phyloP scores from a whole-genome alignment of 2,888 invertebrate genomes.

The Petrolisthes cinctipes region DNA sequence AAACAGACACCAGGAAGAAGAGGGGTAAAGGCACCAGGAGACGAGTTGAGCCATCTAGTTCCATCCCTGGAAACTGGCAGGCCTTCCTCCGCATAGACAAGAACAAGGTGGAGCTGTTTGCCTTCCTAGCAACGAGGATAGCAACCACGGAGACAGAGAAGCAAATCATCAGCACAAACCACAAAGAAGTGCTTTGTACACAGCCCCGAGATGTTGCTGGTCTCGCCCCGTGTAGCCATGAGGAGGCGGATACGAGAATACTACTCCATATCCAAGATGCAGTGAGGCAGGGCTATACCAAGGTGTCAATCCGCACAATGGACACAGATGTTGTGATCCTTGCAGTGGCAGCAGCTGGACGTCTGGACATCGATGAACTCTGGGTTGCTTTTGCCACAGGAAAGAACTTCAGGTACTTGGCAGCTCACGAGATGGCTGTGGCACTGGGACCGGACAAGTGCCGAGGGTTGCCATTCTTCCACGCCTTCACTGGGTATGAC shows the following conservation, averaged over 20 bases:
- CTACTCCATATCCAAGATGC: constrained; percentile 24
- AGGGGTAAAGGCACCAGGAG: constrained; percentile 25
- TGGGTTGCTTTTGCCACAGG: neutral
- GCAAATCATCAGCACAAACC: constrained; percentile 24
- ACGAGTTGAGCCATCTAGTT: constrained; percentile 14
- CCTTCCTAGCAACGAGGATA: constrained; percentile 19
- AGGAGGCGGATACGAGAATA: constrained; percentile 53
- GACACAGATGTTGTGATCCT: constrained; percentile 15
- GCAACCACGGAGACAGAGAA: constrained; percentile 9
- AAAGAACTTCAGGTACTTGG: constrained; percentile 33
- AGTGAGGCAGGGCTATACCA: constrained; percentile 27
- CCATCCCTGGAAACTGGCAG: constrained; percentile 38
- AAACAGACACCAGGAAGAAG: constrained; percentile 26
- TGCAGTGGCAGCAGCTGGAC: constrained; percentile 21
- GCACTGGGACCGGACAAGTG: too few relatives aligned
- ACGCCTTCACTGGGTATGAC: constrained; percentile 48
- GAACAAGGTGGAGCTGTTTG: constrained; percentile 38
- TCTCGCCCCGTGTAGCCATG: constrained; percentile 26
- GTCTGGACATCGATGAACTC: neutral
- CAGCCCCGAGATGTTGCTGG: constrained; percentile 31
- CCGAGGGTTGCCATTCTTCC: constrained; percentile 36
- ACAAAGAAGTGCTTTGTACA: constrained; percentile 10
- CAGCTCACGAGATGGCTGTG: constrained; percentile 46
- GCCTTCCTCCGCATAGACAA: constrained; percentile 19
- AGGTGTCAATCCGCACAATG: constrained; percentile 25